Conservation (phyloP, 2,797 vertebrate species). For the Enteromius unitaeniatus region DNA sequence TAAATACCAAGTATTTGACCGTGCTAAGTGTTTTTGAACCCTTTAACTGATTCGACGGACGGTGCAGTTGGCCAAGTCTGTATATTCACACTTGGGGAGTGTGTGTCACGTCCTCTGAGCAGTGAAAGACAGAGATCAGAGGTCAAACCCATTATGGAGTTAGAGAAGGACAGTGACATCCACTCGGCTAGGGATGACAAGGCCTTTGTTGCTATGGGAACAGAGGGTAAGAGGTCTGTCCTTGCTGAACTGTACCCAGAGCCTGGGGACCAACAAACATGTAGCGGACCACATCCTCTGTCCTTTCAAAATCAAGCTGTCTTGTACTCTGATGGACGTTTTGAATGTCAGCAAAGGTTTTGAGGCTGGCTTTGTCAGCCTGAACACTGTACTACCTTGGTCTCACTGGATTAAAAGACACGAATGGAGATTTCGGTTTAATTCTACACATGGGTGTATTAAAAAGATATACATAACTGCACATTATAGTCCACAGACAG, state of each 20-base stretch:
- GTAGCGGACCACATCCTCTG: slow-evolving; percentile 41
- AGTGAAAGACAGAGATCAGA: slow-evolving; percentile 71
- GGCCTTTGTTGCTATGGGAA: slow-evolving; percentile 80
- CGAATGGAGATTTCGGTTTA: not conserved
- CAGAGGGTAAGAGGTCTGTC: slow-evolving; percentile 72
- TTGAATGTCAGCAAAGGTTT: slow-evolving; percentile 43
- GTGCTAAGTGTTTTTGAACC: slow-evolving; percentile 64
- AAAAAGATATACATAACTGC: not conserved
- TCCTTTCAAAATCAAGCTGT: slow-evolving; percentile 47
- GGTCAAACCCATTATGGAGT: slow-evolving; percentile 81
- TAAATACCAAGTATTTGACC: slow-evolving; percentile 34
- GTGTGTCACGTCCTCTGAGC: slow-evolving; percentile 69
- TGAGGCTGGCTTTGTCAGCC: not conserved
- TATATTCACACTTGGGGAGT: slow-evolving; percentile 68
- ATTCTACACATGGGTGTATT: not conserved
- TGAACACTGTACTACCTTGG: not conserved
- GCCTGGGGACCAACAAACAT: slow-evolving; percentile 63
- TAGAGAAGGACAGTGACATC: slow-evolving; percentile 66
- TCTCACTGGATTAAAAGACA: not conserved
- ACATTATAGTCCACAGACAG: slow-evolving; percentile 22
- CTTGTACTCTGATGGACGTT: slow-evolving; percentile 30
- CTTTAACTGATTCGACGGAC: slow-evolving; percentile 54
- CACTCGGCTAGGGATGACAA: slow-evolving; percentile 71
- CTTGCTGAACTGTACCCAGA: slow-evolving; percentile 74
- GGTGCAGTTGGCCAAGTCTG: slow-evolving; percentile 58